These are phyloP conservation scores for Tragelaphus scriptus DNA, from an alignment of 2,113 vertebrate species.

Conservation along the genomic window DNA sequence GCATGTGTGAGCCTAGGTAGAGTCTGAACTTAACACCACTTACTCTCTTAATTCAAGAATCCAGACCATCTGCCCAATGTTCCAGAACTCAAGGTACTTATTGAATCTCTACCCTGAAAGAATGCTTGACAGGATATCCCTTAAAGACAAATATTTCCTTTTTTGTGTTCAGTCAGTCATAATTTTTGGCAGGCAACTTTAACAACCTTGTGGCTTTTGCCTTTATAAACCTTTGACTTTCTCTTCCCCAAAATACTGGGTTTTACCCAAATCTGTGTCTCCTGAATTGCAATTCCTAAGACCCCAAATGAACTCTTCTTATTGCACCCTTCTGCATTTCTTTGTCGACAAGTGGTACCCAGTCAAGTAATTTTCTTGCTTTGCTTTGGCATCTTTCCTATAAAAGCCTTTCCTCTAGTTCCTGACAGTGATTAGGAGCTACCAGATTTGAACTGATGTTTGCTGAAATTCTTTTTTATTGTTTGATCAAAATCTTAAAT, in stretches of 20 bases:
- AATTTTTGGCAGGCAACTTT: not conserved
- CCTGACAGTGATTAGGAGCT: not conserved
- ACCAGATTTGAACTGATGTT: not conserved
- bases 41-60: not conserved
- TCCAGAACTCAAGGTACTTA: not conserved
- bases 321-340: not conserved
- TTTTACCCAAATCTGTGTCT: not conserved
- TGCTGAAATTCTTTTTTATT: not conserved
- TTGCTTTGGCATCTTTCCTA: not conserved
- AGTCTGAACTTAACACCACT: not conserved
- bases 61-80: not conserved
- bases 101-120: not conserved
- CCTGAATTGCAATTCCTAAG: not conserved
- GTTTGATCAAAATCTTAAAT: not conserved
- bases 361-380: not conserved
- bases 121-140: not conserved
- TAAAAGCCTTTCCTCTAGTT: not conserved
- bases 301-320: not conserved
- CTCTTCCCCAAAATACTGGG: not conserved
- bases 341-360: not conserved
- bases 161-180: not conserved
- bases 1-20: not conserved
- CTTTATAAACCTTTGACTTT: not conserved
- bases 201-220: not conserved
- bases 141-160: not conserved